Percentiles rank a stretch among this genome's conserved stretches.
These are phyloP conservation scores for Aquatica leii DNA, from an alignment of 2,888 invertebrate genomes.

Conservation along the genomic window DNA sequence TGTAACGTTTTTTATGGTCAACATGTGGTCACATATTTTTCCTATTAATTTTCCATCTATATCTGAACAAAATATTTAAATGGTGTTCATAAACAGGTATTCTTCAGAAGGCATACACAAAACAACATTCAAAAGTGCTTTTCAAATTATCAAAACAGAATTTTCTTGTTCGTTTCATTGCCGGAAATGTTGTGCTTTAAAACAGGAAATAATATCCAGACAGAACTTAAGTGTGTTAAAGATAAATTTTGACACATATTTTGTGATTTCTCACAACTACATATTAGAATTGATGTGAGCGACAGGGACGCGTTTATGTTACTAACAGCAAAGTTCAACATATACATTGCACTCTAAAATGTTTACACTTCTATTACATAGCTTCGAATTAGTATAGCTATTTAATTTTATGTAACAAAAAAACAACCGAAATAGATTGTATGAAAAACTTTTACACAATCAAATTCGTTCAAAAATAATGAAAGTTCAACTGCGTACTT, in stretches of 20 bases:
- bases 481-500: too few species aligned
- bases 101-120: not conserved
- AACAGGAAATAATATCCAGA: constrained; percentile 35
- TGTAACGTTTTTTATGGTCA: too few species aligned
- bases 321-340: not conserved
- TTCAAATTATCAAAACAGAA: constrained; percentile 34
- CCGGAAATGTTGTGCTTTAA: constrained; percentile 33
- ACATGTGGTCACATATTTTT: not conserved
- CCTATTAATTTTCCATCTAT: not conserved
- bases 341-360: constrained; percentile 18
- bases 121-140: constrained; percentile 22
- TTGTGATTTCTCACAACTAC: constrained; percentile 11
- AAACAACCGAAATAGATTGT: not conserved
- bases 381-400: constrained; percentile 23
- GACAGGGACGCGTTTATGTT: not conserved
- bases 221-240: constrained; percentile 17
- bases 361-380: constrained; percentile 33
- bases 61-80: not conserved
- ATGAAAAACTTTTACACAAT: not conserved
- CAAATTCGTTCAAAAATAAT: not conserved
- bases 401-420: constrained; percentile 18
- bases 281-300: not conserved
- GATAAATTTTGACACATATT: constrained; percentile 12
- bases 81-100: not conserved
- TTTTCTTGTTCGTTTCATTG: constrained; percentile 29